These are phyloP conservation scores for Oenanthe melanoleuca DNA, from an alignment of 2,113 vertebrate genomes.

Conservation along the genomic window DNA sequence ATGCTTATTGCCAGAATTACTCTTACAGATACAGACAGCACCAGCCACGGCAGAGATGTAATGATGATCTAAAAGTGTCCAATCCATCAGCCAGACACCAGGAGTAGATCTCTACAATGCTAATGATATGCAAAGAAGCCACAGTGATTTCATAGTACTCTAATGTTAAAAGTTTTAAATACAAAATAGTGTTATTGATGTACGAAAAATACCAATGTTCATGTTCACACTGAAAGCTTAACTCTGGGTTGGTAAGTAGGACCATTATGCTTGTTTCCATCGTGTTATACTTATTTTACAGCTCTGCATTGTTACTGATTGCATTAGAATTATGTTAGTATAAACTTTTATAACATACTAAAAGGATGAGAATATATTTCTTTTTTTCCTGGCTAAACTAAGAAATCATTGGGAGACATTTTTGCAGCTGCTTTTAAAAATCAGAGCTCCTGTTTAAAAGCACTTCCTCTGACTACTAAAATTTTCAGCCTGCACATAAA, in stretches of 20 bases:
- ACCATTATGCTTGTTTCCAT: not conserved
- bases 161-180: not conserved
- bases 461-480: not conserved
- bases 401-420: not conserved
- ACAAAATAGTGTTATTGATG: not conserved
- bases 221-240: not conserved
- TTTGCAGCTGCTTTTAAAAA: constrained; percentile 24
- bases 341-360: not conserved
- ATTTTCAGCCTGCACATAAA: not conserved
- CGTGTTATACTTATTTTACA: not conserved
- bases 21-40: not conserved
- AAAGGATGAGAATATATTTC: not conserved
- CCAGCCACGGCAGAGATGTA: not conserved
- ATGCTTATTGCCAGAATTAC: not conserved
- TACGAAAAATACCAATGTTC: not conserved
- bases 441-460: not conserved
- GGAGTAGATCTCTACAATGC: not conserved
- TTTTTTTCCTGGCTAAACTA: not conserved
- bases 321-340: not conserved
- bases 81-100: not conserved
- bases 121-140: not conserved
- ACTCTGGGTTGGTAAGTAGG: not conserved
- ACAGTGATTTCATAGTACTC: not conserved
- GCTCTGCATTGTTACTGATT: not conserved
- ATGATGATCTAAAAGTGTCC: not conserved